Conservation (phyloP, 2,797 vertebrate genomes). For the Phrynocephalus guinanensis region DNA sequence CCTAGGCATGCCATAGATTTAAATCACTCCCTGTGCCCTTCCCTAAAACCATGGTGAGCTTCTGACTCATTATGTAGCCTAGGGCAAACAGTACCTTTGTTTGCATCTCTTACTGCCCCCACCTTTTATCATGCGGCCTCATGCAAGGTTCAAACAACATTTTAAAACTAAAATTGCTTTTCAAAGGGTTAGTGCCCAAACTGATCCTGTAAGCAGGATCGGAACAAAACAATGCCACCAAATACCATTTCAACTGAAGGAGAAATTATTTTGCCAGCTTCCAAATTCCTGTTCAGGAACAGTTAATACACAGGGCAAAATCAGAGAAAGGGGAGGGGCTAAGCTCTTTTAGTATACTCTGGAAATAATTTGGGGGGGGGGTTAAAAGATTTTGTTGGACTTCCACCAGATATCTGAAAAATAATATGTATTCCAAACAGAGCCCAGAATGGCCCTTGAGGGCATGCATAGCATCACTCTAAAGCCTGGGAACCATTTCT, state of each 20-base stretch:
- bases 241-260: background rate
- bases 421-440: background rate
- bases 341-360: background rate
- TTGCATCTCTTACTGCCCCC: slow-evolving; percentile 9
- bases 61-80: slow-evolving; percentile 58
- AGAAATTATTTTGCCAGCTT: background rate
- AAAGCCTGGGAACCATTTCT: background rate
- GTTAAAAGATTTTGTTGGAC: background rate
- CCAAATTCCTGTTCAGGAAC: background rate
- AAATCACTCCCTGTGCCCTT: background rate
- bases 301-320: background rate
- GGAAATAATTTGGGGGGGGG: background rate
- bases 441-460: background rate
- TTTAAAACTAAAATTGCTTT: background rate
- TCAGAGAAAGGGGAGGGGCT: too few relatives aligned
- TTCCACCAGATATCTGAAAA: background rate
- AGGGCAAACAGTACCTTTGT: background rate
- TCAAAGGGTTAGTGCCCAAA: background rate
- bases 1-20: slow-evolving; percentile 28
- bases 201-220: background rate
- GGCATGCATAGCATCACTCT: background rate
- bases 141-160: background rate
- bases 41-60: slow-evolving; percentile 23
- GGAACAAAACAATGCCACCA: too few relatives aligned
- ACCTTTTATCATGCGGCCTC: background rate